phyloP scores from a whole-genome alignment of 1,140 invertebrate species.

The Cotesia typhae region DNA sequence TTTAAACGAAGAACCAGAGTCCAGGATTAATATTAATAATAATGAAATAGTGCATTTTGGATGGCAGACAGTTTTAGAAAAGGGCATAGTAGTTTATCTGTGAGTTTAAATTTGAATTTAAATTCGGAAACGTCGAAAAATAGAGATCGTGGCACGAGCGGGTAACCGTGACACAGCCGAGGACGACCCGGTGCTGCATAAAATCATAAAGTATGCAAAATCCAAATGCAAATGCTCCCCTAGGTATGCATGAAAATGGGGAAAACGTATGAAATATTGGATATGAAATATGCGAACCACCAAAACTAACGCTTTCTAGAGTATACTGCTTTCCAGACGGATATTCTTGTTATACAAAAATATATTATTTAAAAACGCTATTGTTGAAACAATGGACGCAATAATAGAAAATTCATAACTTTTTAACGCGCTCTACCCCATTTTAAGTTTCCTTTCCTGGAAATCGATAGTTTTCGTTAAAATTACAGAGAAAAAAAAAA shows the following conservation, averaged over 20 bases:
- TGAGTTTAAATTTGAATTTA: slow-evolving; percentile 33
- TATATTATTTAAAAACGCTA: no score
- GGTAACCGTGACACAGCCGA: slow-evolving; percentile 23
- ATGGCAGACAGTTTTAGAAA: slow-evolving; percentile 20
- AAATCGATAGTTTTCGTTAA: no score
- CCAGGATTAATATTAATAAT: no score
- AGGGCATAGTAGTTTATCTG: slow-evolving; percentile 2
- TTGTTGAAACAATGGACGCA: no score
- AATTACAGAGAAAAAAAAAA: no score
- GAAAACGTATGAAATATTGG: slow-evolving; percentile 47
- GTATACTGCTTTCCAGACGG: neutral
- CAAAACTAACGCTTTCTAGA: slow-evolving; percentile 26
- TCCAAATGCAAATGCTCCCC: slow-evolving; percentile 51
- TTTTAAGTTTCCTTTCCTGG: no score
- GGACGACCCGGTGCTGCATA: slow-evolving; percentile 37
- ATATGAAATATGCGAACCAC: slow-evolving; percentile 44
- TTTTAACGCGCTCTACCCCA: no score
- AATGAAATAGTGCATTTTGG: neutral
- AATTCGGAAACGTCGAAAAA: slow-evolving; percentile 32
- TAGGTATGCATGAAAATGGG: slow-evolving; percentile 50
- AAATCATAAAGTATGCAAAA: slow-evolving; percentile 58
- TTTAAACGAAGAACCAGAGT: no score
- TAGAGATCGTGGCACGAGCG: slow-evolving; percentile 18
- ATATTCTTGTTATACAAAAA: no score
- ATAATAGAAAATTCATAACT: no score